Evolutionary conservation across 2,888 invertebrate species (phyloP), one percentile per base, ranked within the genome.

Genomic region (Blera fallax): DNA sequence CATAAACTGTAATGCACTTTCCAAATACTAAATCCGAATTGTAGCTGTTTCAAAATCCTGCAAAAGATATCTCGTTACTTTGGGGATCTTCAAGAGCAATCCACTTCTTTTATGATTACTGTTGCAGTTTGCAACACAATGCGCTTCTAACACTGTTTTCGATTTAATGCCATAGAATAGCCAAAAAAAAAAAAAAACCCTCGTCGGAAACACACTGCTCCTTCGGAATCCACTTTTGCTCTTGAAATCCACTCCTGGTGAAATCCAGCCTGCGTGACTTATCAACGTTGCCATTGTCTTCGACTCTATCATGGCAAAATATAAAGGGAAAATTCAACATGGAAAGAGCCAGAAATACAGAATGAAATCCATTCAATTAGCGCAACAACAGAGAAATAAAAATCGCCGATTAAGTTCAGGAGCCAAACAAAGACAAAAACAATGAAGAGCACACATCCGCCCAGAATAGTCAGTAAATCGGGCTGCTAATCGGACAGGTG

Each of bases 401-500:
- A 70, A 48, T 81, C 72, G 43, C 43, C 65, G 70, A 72, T 76
- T 81, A 81, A 40, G 54, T 81, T 72, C 54, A 58, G 45, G 29
- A 73, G 72, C 72, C 48, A 81, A 67, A 50, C 65, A 85, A 76
- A 37, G 54, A 14, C 56, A 67, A 69, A 80, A 74, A 80, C 76
- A 76, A 81, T 81, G 37, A 37, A 11, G 43, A 72, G 40, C 65
- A 69, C 64, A 70, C 64, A 84, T 80, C 54, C 65, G 62, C 21
- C 70, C 43, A 16, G 34, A 69, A 74, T 50, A 74, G 69, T 60
- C 84, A 80, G 65, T 67, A 70, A 83, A 79, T 45, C 70, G 58
- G 70, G 70, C 74, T 70, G 65, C 56, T 81, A 77, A 85, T 81
- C 81, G 72, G 76, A 81, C 85, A 85, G 85, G 85, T 85, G 76